Percentiles rank a stretch among this genome's conserved stretches.
Evolutionary conservation across 2,113 vertebrate species (phyloP).

Genomic region (Urocitellus parryii): DNA sequence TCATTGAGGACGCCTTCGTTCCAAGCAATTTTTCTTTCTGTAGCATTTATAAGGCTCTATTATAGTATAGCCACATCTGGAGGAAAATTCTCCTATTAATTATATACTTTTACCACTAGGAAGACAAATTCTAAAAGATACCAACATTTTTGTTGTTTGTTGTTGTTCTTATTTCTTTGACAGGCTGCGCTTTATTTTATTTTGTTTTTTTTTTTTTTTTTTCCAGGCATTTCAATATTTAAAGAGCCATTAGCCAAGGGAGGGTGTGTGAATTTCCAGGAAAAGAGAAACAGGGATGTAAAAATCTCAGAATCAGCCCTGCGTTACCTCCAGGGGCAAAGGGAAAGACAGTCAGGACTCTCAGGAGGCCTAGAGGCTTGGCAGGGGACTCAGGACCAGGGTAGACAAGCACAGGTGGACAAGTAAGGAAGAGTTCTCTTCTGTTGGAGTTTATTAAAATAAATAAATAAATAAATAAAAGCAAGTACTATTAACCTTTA

Average conservation of each 20-base stretch:
- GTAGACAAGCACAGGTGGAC: background rate
- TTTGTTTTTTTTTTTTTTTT: conserved; percentile 78
- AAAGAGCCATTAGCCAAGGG: conserved; percentile 83
- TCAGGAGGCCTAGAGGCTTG: background rate
- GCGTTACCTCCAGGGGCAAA: background rate
- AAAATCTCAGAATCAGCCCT: background rate
- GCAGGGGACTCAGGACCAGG: background rate
- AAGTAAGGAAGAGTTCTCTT: conserved; percentile 33
- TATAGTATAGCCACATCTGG: conserved; percentile 99
- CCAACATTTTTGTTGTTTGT: conserved; percentile 83
- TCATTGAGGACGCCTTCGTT: conserved; percentile 96
- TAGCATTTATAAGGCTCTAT: conserved; percentile 98
- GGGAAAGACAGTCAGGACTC: background rate
- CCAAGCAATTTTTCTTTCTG: conserved; percentile 94
- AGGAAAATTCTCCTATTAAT: conserved; percentile 95
- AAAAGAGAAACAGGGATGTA: conserved; percentile 40
- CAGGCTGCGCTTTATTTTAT: conserved; percentile 82
- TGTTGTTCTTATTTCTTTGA: conserved; percentile 96
- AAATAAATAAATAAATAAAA: conserved; percentile 45
- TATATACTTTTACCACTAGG: conserved; percentile 90
- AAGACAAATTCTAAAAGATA: conserved; percentile 92
- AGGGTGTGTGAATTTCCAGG: conserved; percentile 56
- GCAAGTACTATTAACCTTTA: conserved; percentile 52
- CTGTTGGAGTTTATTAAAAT: conserved; percentile 19
- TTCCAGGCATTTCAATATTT: conserved; percentile 84